phyloP scores from a whole-genome alignment of 2,797 vertebrate species.

The Galaxias olidus region DNA sequence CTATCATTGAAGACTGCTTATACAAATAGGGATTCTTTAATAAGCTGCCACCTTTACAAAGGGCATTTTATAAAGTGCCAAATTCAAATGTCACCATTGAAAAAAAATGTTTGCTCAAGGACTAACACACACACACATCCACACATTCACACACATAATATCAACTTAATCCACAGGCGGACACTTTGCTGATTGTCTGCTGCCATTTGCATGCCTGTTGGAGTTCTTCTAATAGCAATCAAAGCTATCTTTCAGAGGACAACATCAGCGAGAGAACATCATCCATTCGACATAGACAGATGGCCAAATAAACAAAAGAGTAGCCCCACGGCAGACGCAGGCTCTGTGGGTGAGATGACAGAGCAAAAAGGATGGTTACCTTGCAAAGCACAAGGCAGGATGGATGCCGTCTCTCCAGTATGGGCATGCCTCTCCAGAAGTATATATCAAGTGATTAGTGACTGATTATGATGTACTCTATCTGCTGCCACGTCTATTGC shows the following conservation, averaged over 20 bases:
- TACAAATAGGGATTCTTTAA: background rate
- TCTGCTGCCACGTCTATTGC: no score
- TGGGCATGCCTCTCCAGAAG: no score
- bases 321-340: slow-evolving; percentile 74
- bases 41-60: slow-evolving; percentile 13
- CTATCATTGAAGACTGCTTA: background rate
- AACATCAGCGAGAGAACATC: slow-evolving; percentile 67
- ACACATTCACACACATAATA: slow-evolving; percentile 27
- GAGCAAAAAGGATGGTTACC: slow-evolving; percentile 61
- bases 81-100: background rate
- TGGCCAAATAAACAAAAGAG: slow-evolving; percentile 77
- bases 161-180: slow-evolving; percentile 59
- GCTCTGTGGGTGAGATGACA: slow-evolving; percentile 67
- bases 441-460: no score
- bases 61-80: background rate
- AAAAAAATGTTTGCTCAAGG: background rate
- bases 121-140: background rate
- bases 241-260: slow-evolving; percentile 69
- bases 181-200: slow-evolving; percentile 63
- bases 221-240: slow-evolving; percentile 59
- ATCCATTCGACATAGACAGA: slow-evolving; percentile 59
- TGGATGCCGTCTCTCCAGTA: slow-evolving; percentile 30
- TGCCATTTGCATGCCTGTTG: slow-evolving; percentile 72
- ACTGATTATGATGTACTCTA: no score
- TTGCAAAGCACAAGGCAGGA: slow-evolving; percentile 55